These are phyloP conservation scores for Odontesthes bonariensis DNA, from an alignment of 2,113 vertebrate species.

Conservation along the genomic window DNA sequence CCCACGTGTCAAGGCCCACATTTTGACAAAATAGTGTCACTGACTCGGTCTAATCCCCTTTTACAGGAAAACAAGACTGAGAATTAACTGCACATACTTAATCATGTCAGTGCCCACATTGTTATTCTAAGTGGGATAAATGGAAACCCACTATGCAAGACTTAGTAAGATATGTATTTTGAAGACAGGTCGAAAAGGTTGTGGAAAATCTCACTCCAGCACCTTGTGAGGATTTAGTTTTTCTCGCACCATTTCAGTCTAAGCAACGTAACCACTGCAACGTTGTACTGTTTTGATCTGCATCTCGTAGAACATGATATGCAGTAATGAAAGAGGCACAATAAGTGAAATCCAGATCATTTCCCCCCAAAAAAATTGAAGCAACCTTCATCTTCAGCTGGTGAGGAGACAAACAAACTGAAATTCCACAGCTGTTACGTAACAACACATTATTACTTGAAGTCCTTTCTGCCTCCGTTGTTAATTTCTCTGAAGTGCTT, in stretches of 20 bases:
- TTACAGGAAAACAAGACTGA: conserved; percentile 21
- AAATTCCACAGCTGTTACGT: conserved; percentile 47
- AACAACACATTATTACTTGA: conserved; percentile 35
- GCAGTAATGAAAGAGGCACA: background rate
- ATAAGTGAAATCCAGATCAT: background rate
- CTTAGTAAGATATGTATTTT: conserved; percentile 35
- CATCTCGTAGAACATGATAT: conserved; percentile 1
- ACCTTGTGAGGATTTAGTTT: conserved; percentile 12
- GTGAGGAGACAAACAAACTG: background rate
- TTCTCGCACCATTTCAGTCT: background rate
- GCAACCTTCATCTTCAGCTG: conserved; percentile 4
- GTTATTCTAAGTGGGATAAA: conserved; percentile 40
- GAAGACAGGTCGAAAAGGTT: conserved; percentile 29
- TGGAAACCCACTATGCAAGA: conserved; percentile 41
- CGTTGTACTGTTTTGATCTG: background rate
- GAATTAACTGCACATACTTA: conserved; percentile 27
- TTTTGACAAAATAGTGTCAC: conserved; percentile 29
- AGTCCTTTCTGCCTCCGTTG: conserved; percentile 39
- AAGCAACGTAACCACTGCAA: background rate
- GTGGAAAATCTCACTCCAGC: conserved; percentile 6
- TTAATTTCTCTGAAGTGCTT: conserved; percentile 45
- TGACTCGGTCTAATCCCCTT: conserved; percentile 16
- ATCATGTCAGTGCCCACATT: conserved; percentile 38
- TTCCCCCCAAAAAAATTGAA: conserved; percentile 17
- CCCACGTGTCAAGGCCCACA: conserved; percentile 22